These are phyloP conservation scores for Muscina levida DNA, from an alignment of 2,888 invertebrate genomes.

Conservation along the genomic window DNA sequence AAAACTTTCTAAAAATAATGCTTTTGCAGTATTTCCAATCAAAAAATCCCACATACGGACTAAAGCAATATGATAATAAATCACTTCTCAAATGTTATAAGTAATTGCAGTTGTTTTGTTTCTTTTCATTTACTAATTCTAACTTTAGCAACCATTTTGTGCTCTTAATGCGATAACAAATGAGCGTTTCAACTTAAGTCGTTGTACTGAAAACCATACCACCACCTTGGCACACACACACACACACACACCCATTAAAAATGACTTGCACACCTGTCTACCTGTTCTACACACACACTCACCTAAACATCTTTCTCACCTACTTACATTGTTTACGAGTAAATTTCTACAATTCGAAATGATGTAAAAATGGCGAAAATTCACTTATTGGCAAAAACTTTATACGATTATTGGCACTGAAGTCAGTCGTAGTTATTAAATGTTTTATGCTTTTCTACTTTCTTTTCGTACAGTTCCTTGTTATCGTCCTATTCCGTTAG, in stretches of 20 bases:
- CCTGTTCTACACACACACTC: neutral
- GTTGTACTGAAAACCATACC: too few relatives aligned
- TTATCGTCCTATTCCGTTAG: neutral
- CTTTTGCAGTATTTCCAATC: too few relatives aligned
- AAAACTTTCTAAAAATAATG: too few relatives aligned
- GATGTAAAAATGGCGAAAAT: neutral
- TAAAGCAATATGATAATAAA: too few relatives aligned
- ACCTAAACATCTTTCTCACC: neutral
- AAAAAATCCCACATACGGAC: too few relatives aligned
- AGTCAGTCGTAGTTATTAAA: constrained; percentile 6
- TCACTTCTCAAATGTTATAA: too few relatives aligned
- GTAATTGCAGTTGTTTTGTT: too few relatives aligned
- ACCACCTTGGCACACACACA: neutral
- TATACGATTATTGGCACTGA: neutral
- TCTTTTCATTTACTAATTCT: too few relatives aligned
- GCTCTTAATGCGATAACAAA: neutral
- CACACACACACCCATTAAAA: neutral
- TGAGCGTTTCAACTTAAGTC: neutral
- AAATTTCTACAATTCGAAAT: neutral
- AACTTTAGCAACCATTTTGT: too few relatives aligned
- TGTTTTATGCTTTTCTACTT: constrained; percentile 9
- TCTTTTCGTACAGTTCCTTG: neutral
- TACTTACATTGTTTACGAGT: neutral
- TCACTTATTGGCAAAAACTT: constrained; percentile 21
- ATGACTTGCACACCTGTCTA: too few relatives aligned